Evolutionary conservation across 1,140 invertebrate genomes (phyloP).

Genomic region (Polypedilum vanderplanki): DNA sequence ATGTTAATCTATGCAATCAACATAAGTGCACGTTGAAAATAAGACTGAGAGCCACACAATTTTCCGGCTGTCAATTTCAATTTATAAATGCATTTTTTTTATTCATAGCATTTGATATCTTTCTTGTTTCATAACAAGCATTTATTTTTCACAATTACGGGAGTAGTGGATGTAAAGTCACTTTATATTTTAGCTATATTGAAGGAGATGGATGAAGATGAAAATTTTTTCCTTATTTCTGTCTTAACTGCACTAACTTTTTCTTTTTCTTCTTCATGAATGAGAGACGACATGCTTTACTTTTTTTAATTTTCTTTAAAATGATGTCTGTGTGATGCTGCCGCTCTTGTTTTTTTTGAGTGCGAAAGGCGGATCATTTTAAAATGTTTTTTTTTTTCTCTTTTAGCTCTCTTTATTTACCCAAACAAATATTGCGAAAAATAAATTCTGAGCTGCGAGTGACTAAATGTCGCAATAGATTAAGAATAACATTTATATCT

Average conservation of each 20-base stretch:
- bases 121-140: background rate
- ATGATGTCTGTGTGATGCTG: background rate
- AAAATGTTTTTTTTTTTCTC: background rate
- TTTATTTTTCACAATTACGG: background rate
- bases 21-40: background rate
- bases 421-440: background rate
- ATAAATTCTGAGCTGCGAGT: too few species aligned
- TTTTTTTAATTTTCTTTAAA: slow-evolving; percentile 20
- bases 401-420: background rate
- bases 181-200: background rate
- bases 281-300: background rate
- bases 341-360: background rate
- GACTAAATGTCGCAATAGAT: background rate
- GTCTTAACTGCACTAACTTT: background rate
- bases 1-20: slow-evolving; percentile 1
- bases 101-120: slow-evolving; percentile 19
- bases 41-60: background rate
- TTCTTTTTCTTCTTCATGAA: background rate
- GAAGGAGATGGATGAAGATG: slow-evolving; percentile 11
- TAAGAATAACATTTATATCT: too few species aligned
- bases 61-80: slow-evolving; percentile 17
- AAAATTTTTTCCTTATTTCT: background rate
- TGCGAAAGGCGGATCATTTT: background rate
- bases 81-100: background rate
- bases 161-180: slow-evolving; percentile 1